These are phyloP conservation scores for Tetraneura akinire DNA, from an alignment of 1,140 invertebrate genomes.

Conservation along the genomic window DNA sequence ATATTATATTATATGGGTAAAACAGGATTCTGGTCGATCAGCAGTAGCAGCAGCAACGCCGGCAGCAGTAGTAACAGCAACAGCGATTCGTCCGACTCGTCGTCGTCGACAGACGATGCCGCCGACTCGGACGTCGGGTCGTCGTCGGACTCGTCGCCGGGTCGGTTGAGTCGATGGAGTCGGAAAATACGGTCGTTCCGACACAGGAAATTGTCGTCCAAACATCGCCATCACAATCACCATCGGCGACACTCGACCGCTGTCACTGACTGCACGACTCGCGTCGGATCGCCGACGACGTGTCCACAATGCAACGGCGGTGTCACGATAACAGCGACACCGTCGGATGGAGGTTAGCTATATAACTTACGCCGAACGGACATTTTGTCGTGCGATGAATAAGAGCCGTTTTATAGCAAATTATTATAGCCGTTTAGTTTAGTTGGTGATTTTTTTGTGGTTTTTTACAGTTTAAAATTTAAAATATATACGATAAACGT, in stretches of 20 bases:
- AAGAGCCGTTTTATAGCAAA: not conserved
- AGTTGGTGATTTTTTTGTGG: no score
- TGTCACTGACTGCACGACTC: no score
- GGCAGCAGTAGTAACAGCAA: not conserved
- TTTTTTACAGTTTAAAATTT: no score
- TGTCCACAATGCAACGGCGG: not conserved
- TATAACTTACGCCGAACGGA: not conserved
- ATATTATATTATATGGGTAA: not conserved
- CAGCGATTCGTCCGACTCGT: conserved; percentile 22
- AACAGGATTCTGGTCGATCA: conserved; percentile 26
- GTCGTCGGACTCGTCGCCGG: not conserved
- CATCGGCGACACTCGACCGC: not conserved
- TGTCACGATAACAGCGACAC: not conserved
- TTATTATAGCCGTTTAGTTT: no score
- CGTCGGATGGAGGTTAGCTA: not conserved
- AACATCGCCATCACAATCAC: not conserved
- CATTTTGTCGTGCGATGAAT: not conserved
- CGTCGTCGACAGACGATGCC: not conserved
- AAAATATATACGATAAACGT: no score
- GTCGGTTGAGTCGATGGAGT: conserved; percentile 43
- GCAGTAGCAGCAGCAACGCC: not conserved
- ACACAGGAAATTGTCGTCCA: conserved; percentile 9
- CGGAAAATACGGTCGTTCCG: conserved; percentile 40
- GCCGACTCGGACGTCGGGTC: conserved; percentile 2
- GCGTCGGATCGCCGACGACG: not conserved